Percentiles rank a stretch among this genome's conserved stretches.
Evolutionary conservation across 2,888 invertebrate genomes (phyloP).

Genomic region (Dorcus parallelipipedus): DNA sequence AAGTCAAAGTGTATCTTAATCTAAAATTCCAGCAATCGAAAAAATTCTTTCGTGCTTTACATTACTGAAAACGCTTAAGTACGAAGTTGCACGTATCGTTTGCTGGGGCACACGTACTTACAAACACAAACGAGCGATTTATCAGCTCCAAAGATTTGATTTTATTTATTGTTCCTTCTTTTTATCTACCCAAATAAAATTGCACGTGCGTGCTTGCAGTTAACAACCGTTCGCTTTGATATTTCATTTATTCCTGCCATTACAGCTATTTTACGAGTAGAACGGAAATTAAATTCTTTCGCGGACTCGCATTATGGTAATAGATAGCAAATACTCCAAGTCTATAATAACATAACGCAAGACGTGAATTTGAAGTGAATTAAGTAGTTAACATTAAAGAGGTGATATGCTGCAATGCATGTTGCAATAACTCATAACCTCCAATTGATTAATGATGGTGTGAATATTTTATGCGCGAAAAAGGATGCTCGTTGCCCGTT

Average conservation of each 20-base stretch:
- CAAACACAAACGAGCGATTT: too few species aligned
- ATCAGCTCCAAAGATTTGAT: too few species aligned
- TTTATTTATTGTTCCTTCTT: too few species aligned
- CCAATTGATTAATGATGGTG: conserved; percentile 11
- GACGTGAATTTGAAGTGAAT: background rate
- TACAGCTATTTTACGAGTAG: conserved; percentile 9
- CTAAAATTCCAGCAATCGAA: conserved; percentile 39
- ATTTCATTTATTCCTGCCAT: background rate
- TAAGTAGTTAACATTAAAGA: background rate
- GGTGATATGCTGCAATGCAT: background rate
- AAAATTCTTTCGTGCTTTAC: conserved; percentile 38
- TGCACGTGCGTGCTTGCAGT: too few species aligned
- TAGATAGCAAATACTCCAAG: conserved; percentile 3
- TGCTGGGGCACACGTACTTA: background rate
- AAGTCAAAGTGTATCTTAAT: conserved; percentile 44
- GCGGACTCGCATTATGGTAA: conserved; percentile 13
- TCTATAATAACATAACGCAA: background rate
- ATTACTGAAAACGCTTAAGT: conserved; percentile 29
- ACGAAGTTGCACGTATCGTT: background rate
- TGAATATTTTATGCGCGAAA: conserved; percentile 10
- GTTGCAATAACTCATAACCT: background rate
- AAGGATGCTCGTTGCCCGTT: too few species aligned
- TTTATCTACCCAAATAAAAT: too few species aligned
- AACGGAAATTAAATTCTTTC: conserved; percentile 19
- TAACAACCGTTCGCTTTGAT: background rate